A percentile compares a stretch with the other conserved stretches of the same genome.
phyloP scores from a whole-genome alignment of 2,113 vertebrate species.

The Hemibagrus wyckioides region DNA sequence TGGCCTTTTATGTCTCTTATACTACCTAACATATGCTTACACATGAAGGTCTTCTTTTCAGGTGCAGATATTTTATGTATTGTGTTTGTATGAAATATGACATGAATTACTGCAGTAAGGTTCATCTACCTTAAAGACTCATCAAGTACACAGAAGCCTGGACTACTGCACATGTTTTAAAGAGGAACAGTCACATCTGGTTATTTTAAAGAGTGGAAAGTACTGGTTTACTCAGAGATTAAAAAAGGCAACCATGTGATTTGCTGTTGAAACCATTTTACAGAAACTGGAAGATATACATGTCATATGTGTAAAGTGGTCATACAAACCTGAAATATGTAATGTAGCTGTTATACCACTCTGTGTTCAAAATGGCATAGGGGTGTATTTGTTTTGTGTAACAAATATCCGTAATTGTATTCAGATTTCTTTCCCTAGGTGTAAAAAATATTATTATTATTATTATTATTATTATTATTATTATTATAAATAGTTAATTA shows the following conservation, averaged over 20 bases:
- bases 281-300: not conserved
- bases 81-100: slow-evolving; percentile 30
- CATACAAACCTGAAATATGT: not conserved
- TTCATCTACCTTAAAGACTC: not conserved
- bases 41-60: slow-evolving; percentile 51
- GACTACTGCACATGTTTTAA: not conserved
- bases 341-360: not conserved
- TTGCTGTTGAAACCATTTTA: not conserved
- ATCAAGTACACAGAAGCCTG: not conserved
- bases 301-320: not conserved
- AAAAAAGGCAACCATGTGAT: not conserved
- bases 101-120: not conserved
- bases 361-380: not conserved
- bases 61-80: not conserved
- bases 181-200: not conserved
- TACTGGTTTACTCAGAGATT: no score
- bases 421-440: not conserved
- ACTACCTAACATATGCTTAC: slow-evolving; percentile 6
- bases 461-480: no score
- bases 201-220: not conserved
- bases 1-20: not conserved
- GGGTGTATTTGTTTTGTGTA: not conserved
- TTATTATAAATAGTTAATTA: no score
- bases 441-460: not conserved
- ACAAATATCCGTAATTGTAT: not conserved